Percentiles rank a stretch among this genome's conserved stretches.
Evolutionary conservation across 2,888 invertebrate genomes (phyloP).

Genomic region (Allolobophora icterica): DNA sequence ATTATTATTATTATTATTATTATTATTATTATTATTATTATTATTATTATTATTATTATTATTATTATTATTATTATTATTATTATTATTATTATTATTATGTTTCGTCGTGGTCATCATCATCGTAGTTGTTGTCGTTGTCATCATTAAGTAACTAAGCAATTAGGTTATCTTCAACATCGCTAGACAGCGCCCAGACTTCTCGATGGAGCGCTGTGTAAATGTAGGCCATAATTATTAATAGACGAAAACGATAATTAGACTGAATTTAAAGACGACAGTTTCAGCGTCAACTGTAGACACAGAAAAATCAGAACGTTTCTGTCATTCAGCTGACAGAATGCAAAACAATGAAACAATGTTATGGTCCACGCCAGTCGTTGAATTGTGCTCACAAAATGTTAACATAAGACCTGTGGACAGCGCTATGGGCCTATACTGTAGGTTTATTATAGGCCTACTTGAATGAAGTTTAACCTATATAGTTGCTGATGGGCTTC

Average conservation of each 20-base stretch:
- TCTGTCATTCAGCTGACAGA: not conserved
- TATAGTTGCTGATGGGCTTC: not conserved
- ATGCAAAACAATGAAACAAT: not conserved
- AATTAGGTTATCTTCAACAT: not conserved
- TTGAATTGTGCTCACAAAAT: not conserved
- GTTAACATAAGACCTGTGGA: not conserved
- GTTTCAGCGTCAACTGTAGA: not conserved
- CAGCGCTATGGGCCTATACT: not conserved
- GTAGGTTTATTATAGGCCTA: not conserved
- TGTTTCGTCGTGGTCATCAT: not conserved
- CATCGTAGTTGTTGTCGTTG: not conserved
- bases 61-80: not conserved
- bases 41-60: not conserved
- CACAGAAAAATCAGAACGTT: not conserved
- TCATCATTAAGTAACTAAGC: not conserved
- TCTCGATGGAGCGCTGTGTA: not conserved
- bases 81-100: not conserved
- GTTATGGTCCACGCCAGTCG: not conserved
- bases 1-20: not conserved
- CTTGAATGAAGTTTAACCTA: not conserved
- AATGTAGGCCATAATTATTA: no score
- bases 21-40: not conserved
- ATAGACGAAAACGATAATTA: not conserved
- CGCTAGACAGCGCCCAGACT: not conserved
- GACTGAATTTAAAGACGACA: not conserved